Percentiles rank a stretch among this genome's conserved stretches.
These are phyloP conservation scores for Oreonectes daqikongensis DNA, from an alignment of 2,797 vertebrate species.

Conservation along the genomic window DNA sequence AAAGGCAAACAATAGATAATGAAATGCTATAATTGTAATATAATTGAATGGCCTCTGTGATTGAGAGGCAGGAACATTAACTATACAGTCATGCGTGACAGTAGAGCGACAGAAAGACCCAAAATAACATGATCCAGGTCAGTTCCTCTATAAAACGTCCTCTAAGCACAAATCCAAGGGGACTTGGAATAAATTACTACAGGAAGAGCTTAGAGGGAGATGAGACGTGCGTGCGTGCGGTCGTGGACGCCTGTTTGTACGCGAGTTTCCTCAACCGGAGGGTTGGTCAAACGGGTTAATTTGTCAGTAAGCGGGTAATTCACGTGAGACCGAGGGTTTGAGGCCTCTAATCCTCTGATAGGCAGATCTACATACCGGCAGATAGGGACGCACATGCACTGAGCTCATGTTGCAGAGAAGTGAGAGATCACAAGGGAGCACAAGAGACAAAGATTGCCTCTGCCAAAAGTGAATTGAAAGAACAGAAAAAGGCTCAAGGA, in stretches of 20 bases:
- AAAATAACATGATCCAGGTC: constrained; percentile 55
- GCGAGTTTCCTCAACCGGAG: background rate
- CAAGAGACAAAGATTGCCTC: constrained; percentile 43
- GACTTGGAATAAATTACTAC: constrained; percentile 56
- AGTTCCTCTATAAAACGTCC: constrained; percentile 48
- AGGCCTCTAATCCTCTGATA: constrained; percentile 36
- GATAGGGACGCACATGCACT: constrained; percentile 15
- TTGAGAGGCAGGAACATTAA: constrained; percentile 29
- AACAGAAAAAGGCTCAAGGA: constrained; percentile 25
- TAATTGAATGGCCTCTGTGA: constrained; percentile 37
- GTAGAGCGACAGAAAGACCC: constrained; percentile 34
- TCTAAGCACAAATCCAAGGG: constrained; percentile 50
- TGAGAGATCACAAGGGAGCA: constrained; percentile 35
- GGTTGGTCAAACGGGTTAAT: constrained; percentile 52
- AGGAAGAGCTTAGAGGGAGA: constrained; percentile 36
- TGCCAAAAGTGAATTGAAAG: constrained; percentile 30
- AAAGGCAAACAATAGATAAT: constrained; percentile 39
- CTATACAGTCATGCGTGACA: constrained; percentile 37
- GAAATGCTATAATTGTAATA: constrained; percentile 26
- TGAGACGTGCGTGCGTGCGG: constrained; percentile 16
- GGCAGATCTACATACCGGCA: constrained; percentile 39
- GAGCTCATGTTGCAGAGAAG: constrained; percentile 17
- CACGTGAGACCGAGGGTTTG: constrained; percentile 33
- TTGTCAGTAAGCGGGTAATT: constrained; percentile 41
- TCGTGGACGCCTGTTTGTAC: constrained; percentile 1